Conservation (phyloP, 2,888 invertebrate genomes). For the Acleris sparsana region DNA sequence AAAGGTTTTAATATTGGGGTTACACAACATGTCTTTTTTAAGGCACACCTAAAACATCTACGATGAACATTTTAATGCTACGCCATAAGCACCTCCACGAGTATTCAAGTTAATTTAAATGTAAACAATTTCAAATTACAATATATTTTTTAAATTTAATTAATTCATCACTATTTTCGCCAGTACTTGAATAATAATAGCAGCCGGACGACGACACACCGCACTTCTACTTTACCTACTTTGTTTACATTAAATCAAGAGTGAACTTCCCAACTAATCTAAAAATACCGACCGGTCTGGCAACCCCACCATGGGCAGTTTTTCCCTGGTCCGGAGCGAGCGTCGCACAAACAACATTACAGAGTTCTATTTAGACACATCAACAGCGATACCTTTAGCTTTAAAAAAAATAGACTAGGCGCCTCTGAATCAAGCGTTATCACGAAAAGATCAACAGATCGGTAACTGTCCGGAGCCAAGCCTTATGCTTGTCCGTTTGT, state of each 20-base stretch:
- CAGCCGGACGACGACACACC: too few species aligned
- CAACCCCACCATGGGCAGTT: not conserved
- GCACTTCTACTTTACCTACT: not conserved
- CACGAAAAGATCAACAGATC: too few species aligned
- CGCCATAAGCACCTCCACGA: not conserved
- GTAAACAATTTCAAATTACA: too few species aligned
- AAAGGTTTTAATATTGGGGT: conserved; percentile 9
- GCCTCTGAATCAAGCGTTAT: too few species aligned
- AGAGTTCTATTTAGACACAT: not conserved
- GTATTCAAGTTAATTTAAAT: not conserved
- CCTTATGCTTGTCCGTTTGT: too few species aligned
- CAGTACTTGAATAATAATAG: too few species aligned
- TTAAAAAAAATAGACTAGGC: conserved; percentile 5
- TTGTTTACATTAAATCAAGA: conserved; percentile 22
- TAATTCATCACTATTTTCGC: not conserved
- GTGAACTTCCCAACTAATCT: conserved; percentile 15
- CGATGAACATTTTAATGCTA: conserved; percentile 2
- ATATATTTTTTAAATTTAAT: not conserved
- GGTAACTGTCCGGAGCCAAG: too few species aligned
- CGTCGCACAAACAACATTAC: conserved; percentile 6
- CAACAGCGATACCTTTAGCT: not conserved
- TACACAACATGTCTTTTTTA: conserved; percentile 27
- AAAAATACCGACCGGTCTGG: conserved; percentile 7
- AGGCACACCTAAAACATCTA: conserved; percentile 34
- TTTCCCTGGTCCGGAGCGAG: not conserved